Conservation (phyloP, 2,888 invertebrate genomes). For the Orthosia gracilis region DNA sequence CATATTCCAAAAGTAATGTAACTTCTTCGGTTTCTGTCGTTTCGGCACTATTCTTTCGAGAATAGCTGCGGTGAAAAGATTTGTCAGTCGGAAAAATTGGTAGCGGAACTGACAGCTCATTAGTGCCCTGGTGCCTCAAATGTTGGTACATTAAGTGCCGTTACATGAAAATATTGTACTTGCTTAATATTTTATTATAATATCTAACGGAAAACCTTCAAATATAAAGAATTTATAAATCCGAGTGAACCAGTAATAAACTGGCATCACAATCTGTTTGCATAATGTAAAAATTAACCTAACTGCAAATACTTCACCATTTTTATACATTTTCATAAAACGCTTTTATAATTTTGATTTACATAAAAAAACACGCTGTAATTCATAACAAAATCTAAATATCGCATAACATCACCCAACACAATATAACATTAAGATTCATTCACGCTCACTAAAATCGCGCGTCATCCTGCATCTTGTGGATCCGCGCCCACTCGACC, state of each 20-base stretch:
- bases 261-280: not conserved
- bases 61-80: not conserved
- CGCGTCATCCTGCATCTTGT: constrained; percentile 37
- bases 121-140: not conserved
- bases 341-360: not conserved
- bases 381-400: not conserved
- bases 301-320: not conserved
- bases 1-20: not conserved
- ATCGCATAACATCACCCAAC: constrained; percentile 13
- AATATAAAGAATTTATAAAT: constrained; percentile 9
- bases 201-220: not conserved
- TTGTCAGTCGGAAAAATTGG: not conserved
- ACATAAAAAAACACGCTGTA: not conserved
- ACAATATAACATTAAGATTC: constrained; percentile 17
- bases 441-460: constrained; percentile 22
- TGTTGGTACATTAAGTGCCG: not conserved
- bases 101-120: not conserved
- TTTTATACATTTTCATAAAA: too few species aligned
- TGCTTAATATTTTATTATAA: not conserved
- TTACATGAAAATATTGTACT: too few species aligned
- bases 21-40: not conserved
- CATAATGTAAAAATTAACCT: not conserved
- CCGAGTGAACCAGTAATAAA: not conserved
- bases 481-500: too few species aligned
- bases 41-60: constrained; percentile 4